Evolutionary conservation across 2,888 invertebrate species (phyloP).

Genomic region (Pyrrhosoma nymphula): DNA sequence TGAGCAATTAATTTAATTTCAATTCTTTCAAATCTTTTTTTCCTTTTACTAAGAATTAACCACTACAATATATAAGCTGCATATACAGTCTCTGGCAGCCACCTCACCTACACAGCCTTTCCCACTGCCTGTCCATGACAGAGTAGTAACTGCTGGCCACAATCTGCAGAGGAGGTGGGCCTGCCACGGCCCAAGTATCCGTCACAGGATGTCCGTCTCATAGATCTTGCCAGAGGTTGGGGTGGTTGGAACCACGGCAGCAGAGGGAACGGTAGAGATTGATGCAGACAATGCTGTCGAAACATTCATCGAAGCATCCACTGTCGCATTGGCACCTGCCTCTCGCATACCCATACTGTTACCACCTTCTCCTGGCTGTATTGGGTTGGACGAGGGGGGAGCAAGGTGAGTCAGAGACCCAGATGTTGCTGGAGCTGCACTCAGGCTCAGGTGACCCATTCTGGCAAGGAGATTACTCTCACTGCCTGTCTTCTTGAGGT

Average conservation of each 20-base stretch:
- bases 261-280: constrained; percentile 68
- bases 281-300: constrained; percentile 61
- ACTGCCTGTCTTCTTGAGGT: constrained; percentile 91
- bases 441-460: constrained; percentile 82
- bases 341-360: constrained; percentile 70
- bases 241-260: constrained; percentile 78
- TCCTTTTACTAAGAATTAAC: constrained; percentile 60
- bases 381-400: constrained; percentile 72
- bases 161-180: constrained; percentile 65
- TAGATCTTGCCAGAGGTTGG: constrained; percentile 87
- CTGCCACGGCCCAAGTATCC: constrained; percentile 60
- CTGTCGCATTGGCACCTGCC: constrained; percentile 70
- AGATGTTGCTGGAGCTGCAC: constrained; percentile 80
- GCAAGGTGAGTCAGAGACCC: constrained; percentile 84
- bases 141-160: constrained; percentile 66
- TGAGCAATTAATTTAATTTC: constrained; percentile 67
- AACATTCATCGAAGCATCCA: constrained; percentile 73
- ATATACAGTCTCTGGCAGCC: constrained; percentile 64
- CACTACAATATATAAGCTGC: constrained; percentile 63
- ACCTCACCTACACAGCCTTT: constrained; percentile 67
- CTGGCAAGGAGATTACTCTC: constrained; percentile 92
- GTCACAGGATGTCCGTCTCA: constrained; percentile 92
- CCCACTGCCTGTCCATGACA: constrained; percentile 63
- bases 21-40: constrained; percentile 38
- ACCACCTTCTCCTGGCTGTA: constrained; percentile 68